Evolutionary conservation across 2,888 invertebrate genomes (phyloP).

Genomic region (Drosophila nr. perissopoda): DNA sequence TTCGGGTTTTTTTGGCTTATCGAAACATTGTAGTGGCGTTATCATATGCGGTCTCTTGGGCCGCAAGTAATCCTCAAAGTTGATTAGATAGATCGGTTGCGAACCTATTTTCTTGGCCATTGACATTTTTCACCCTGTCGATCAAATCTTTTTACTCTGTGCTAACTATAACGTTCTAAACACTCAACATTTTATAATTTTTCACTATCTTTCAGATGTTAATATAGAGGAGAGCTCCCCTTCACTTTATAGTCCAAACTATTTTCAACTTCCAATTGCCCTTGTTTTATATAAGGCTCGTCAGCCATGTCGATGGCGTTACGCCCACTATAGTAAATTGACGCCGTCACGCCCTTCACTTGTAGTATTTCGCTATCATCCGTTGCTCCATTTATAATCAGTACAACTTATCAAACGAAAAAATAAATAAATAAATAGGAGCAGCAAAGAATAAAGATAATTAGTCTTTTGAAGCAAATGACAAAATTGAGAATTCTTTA

Average conservation of each 20-base stretch:
- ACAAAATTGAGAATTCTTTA: constrained; percentile 58
- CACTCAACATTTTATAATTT: neutral
- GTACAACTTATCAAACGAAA: constrained; percentile 26
- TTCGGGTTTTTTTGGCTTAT: constrained; percentile 8
- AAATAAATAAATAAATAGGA: constrained; percentile 5
- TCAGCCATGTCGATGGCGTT: neutral
- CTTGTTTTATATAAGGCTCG: constrained; percentile 7
- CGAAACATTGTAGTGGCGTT: constrained; percentile 56
- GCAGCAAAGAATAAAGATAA: constrained; percentile 35
- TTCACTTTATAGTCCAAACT: neutral
- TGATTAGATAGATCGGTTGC: constrained; percentile 50
- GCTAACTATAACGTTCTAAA: neutral
- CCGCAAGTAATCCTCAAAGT: constrained; percentile 58
- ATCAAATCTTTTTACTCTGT: neutral
- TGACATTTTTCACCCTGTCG: neutral
- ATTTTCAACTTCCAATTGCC: neutral
- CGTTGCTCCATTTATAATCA: constrained; percentile 20
- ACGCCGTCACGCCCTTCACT: constrained; percentile 31
- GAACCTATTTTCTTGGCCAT: neutral
- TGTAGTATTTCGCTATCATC: constrained; percentile 19
- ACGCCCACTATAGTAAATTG: constrained; percentile 12
- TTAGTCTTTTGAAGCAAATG: constrained; percentile 63
- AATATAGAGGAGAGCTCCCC: neutral
- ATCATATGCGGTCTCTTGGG: constrained; percentile 35
- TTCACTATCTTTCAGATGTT: neutral